Percentiles rank a stretch among this genome's conserved stretches.
Conservation (phyloP, 2,888 invertebrate genomes). For the Pandemis heparana region DNA sequence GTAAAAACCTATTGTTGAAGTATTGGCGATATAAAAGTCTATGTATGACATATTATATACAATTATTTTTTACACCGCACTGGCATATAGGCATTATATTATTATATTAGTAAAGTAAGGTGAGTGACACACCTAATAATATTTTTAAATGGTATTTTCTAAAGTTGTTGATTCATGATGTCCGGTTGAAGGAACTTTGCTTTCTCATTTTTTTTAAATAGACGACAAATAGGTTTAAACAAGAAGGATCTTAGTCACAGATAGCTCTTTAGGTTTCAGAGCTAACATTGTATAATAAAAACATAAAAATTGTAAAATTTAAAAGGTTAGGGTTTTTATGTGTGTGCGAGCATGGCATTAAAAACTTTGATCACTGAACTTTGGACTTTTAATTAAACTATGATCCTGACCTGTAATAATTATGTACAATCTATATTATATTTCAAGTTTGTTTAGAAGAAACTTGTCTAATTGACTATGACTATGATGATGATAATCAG, state of each 20-base stretch:
- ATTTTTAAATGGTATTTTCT: conserved; percentile 75
- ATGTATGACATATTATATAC: conserved; percentile 55
- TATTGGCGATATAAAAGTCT: conserved; percentile 61
- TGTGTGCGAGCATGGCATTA: conserved; percentile 68
- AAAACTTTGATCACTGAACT: conserved; percentile 73
- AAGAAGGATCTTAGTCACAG: conserved; percentile 74
- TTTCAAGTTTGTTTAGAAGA: too few species aligned
- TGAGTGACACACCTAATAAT: conserved; percentile 63
- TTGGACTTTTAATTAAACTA: conserved; percentile 62
- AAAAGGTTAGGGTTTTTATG: conserved; percentile 73
- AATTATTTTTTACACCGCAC: conserved; percentile 65
- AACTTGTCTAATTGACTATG: too few species aligned
- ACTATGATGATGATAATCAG: too few species aligned
- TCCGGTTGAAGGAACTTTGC: conserved; percentile 64
- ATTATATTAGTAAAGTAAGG: conserved; percentile 61
- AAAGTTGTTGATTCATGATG: conserved; percentile 70
- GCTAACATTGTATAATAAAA: conserved; percentile 80
- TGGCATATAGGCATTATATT: conserved; percentile 57
- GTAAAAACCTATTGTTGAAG: conserved; percentile 62
- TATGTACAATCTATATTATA: too few species aligned
- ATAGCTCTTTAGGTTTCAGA: conserved; percentile 72
- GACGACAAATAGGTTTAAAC: conserved; percentile 66
- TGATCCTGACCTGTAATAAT: not conserved
- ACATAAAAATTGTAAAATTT: conserved; percentile 80
- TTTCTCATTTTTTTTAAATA: conserved; percentile 64